Percentiles rank a stretch among this genome's conserved stretches.
Evolutionary conservation across 2,888 invertebrate genomes (phyloP).

Genomic region (Nowickia ferox): DNA sequence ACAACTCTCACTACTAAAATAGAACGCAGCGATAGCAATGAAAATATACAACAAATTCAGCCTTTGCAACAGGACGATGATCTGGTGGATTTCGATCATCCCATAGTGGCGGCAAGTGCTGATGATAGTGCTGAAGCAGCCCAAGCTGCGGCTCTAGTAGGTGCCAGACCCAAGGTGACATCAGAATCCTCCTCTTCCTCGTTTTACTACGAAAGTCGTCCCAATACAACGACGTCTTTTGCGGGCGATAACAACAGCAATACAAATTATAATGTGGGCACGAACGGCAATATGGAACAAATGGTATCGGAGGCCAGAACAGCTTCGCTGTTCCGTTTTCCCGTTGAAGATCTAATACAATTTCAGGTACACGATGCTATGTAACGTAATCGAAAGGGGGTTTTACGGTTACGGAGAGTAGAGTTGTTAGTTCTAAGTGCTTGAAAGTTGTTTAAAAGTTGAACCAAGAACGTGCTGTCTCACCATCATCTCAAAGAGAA

Average conservation of each 20-base stretch:
- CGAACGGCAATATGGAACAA: constrained; percentile 77
- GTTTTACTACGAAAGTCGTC: constrained; percentile 62
- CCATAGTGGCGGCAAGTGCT: constrained; percentile 77
- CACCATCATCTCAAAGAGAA: neutral
- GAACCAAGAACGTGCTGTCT: neutral
- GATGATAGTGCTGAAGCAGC: constrained; percentile 71
- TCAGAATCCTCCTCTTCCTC: constrained; percentile 64
- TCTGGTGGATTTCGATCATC: constrained; percentile 80
- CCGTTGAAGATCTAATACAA: constrained; percentile 81
- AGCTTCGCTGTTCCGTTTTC: constrained; percentile 81
- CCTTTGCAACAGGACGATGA: constrained; percentile 62
- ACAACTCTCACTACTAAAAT: constrained; percentile 69
- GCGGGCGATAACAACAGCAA: constrained; percentile 56
- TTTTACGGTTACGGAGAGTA: neutral
- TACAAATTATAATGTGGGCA: constrained; percentile 54
- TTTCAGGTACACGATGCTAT: constrained; percentile 82
- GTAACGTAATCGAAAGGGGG: constrained; percentile 65
- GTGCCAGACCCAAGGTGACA: constrained; percentile 63
- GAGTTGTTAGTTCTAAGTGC: neutral
- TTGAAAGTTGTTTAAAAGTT: no score
- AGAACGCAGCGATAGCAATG: constrained; percentile 77
- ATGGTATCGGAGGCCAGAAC: constrained; percentile 79
- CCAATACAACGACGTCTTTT: constrained; percentile 31
- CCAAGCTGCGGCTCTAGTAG: constrained; percentile 75
- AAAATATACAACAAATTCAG: constrained; percentile 54